Percentiles rank a stretch among this genome's conserved stretches.
phyloP scores from a whole-genome alignment of 2,113 vertebrate species.

The Suncus etruscus region DNA sequence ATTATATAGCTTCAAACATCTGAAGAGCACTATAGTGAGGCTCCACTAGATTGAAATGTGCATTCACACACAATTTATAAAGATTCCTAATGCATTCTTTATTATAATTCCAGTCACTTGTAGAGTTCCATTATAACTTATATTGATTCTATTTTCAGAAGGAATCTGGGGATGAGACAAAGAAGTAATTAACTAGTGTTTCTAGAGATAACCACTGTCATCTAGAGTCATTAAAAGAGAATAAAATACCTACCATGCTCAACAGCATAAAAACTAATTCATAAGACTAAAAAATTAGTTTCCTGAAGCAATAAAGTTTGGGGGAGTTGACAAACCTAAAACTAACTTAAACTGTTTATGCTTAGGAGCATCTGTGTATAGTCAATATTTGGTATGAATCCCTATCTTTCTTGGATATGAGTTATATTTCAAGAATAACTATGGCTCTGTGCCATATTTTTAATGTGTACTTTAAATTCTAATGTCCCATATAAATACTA shows the following conservation, averaged over 20 bases:
- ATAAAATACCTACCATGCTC: slow-evolving; percentile 27
- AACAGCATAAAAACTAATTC: slow-evolving; percentile 56
- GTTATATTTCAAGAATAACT: neutral
- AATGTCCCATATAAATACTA: slow-evolving; percentile 3
- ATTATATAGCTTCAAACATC: slow-evolving; percentile 48
- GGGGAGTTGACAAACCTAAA: slow-evolving; percentile 1
- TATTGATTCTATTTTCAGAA: slow-evolving; percentile 83
- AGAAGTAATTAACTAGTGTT: slow-evolving; percentile 82
- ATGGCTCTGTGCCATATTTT: neutral
- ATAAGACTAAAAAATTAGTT: neutral
- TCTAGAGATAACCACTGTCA: slow-evolving; percentile 78
- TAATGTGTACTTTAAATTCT: slow-evolving; percentile 23
- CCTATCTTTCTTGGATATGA: slow-evolving; percentile 39
- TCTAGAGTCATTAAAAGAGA: slow-evolving; percentile 60
- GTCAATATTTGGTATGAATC: slow-evolving; percentile 24
- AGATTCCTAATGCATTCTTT: slow-evolving; percentile 68
- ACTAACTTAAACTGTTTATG: neutral
- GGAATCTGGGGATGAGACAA: slow-evolving; percentile 78
- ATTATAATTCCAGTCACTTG: slow-evolving; percentile 84
- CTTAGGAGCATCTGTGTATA: neutral
- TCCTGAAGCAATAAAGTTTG: slow-evolving; percentile 32
- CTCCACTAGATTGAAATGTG: slow-evolving; percentile 58
- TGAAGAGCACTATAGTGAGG: slow-evolving; percentile 61
- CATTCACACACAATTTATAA: slow-evolving; percentile 67
- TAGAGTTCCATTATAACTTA: slow-evolving; percentile 82